Evolutionary conservation across 1,140 invertebrate genomes (phyloP).

Genomic region (Mactra quadrangularis): DNA sequence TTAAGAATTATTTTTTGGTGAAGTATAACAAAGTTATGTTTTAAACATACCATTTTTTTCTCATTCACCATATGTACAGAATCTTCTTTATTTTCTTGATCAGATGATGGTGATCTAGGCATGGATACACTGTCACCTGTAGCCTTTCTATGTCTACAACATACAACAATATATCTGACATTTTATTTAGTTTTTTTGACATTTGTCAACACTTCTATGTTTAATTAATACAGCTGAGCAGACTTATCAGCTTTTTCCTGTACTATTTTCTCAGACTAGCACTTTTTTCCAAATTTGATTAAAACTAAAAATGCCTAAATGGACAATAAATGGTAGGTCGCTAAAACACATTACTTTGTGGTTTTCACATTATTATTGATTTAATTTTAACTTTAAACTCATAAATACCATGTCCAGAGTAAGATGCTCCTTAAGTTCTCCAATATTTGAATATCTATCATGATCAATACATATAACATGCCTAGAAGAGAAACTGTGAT

Average conservation of each 20-base stretch:
- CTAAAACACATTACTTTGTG: neutral
- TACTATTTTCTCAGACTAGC: neutral
- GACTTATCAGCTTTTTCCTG: neutral
- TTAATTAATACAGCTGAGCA: too few relatives aligned
- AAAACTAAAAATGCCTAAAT: too few relatives aligned
- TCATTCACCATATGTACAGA: conserved; percentile 42
- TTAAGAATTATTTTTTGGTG: too few relatives aligned
- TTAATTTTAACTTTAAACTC: neutral
- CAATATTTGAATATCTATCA: conserved; percentile 6
- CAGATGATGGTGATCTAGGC: conserved; percentile 44
- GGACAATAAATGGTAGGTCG: too few relatives aligned
- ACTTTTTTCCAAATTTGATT: too few relatives aligned
- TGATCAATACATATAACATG: conserved; percentile 43
- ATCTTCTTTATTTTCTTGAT: conserved; percentile 25
- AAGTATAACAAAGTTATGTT: too few relatives aligned
- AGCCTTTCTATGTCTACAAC: conserved; percentile 23
- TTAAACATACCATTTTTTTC: conserved; percentile 23
- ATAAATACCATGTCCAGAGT: conserved; percentile 1
- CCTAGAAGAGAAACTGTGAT: conserved; percentile 47
- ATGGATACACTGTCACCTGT: conserved; percentile 8
- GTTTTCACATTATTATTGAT: too few relatives aligned
- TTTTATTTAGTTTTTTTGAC: too few relatives aligned
- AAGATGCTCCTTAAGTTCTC: conserved; percentile 20
- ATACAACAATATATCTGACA: too few relatives aligned
- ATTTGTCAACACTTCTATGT: too few relatives aligned